Base-by-base conservation (phyloP, 2,797 vertebrate genomes). In the Podarcis siculus region DNA sequence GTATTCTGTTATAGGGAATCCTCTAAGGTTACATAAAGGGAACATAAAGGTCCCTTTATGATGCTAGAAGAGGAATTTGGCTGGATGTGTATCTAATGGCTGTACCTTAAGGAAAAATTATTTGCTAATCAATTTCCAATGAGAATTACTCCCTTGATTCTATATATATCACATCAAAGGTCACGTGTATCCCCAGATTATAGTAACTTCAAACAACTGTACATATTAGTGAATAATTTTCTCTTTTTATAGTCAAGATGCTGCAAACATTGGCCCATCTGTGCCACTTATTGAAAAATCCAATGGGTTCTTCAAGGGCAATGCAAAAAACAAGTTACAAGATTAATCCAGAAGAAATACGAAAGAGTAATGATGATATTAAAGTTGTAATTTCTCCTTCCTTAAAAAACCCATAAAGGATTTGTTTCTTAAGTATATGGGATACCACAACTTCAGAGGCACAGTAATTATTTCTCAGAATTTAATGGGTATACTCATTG, bases 91-190 rank as follows among this genome's bases (percentile, higher is more conserved):
- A 82, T 86, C 79, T 90, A 87, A 86, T 73, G 76, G 81, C 27
- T 87, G 21, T 88, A 87, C 89, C 66, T 89, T 67, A 71, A 89
- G 93, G 84, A 87, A 89, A 93, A 89, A 89, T 86, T 94, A 91
- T 90, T 88, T 37, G 37, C 71, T 84, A 90, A 94, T 92, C 90
- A 90, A 87, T 85, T 89, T 75, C 83, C 55, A 88, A 92, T 86
- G 90, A 79, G 78, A 88, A 90, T 90, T 45, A 67, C 77, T 91
- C 42, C 76, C n/a, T 90, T 79, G 71, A 45, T 83, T 82, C 69
- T 5, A 7, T 81, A 7, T 81, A 80, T 85, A 37, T 83, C 69
- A 67, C 37, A 49, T 75, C 86, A 66, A 32, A 89, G 45, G 85
- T 77, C 45, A 69, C 78, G 78, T 77, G 4, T 19, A 49, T 83